Evolutionary conservation across 2,797 vertebrate genomes (phyloP), one percentile per base, ranked within the genome.

Genomic region (Phrynocephalus forsythii): DNA sequence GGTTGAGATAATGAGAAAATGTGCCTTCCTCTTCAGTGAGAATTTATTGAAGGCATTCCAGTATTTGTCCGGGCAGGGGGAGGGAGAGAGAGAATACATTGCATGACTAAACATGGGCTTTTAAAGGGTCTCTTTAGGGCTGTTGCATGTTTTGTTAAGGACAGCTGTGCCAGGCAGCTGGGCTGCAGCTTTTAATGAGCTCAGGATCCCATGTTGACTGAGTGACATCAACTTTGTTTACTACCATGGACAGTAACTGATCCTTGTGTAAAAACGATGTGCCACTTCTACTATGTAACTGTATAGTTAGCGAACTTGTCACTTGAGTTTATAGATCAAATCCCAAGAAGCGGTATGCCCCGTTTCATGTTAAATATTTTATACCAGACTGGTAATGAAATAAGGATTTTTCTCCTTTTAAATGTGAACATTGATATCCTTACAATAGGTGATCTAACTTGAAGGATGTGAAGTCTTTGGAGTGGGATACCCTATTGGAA

Each of bases 341-440:
- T 63, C 63, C 68, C n/a, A 80, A 63, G 28, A 48, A 38, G 60
- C 9, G 28, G 13, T 20, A n/a, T 38, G 22, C 48, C 77, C 24
- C 24, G 16, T 84, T 84, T 75, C 77, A 71, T 22, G 38, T 8
- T 26, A 77, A 7, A 18, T 76, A 3, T 33, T 78, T n/a, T 44
- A 30, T 80, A 83, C 87, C 69, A 87, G 89, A 83, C 67, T 69
- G 69, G 87, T 87, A 86, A 82, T 83, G 88, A 79, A 92, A 68
- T 67, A 22, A 92, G 50, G 38, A 86, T 50, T 44, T 86, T 56
- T 83, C 79, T 38, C 85, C 81, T 38, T 93, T 93, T 87, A 91
- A 93, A 87, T 48, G 88, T 91, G 73, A 44, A n/a, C 79, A 85
- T 90, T 86, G 78, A 93, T 88, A 82, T 60, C 3, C 68, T 89